Evolutionary conservation across 2,113 vertebrate species (phyloP).

Genomic region (Nothobranchius furzeri): DNA sequence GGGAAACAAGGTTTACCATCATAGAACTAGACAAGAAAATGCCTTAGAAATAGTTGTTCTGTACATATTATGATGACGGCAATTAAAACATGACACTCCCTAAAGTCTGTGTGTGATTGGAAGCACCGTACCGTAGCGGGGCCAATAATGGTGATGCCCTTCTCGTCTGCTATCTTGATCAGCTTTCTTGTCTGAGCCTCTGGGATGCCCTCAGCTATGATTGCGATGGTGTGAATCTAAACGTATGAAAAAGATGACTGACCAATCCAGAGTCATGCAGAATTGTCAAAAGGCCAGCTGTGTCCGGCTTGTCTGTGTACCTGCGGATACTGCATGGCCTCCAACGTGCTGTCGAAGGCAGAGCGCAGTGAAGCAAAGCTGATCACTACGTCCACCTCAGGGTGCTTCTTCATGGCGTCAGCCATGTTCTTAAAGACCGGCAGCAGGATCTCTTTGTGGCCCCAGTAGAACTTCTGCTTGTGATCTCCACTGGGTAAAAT

Average conservation of each 20-base stretch:
- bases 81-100: not conserved
- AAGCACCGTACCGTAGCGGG: constrained; percentile 88
- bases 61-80: not conserved
- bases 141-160: constrained; percentile 95
- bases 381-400: constrained; percentile 94
- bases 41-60: not conserved
- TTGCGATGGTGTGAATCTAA: constrained; percentile 94
- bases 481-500: constrained; percentile 88
- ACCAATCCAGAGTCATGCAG: not conserved
- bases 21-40: not conserved
- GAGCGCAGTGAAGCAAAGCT: constrained; percentile 96
- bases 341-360: constrained; percentile 93
- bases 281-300: not conserved
- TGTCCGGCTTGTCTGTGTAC: constrained; percentile 58
- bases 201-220: constrained; percentile 96
- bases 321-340: constrained; percentile 92
- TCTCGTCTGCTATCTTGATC: constrained; percentile 92
- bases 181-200: constrained; percentile 92
- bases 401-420: constrained; percentile 95
- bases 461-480: constrained; percentile 99
- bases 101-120: not conserved
- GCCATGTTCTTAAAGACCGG: constrained; percentile 98
- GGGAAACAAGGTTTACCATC: not conserved
- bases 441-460: constrained; percentile 96
- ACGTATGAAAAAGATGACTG: not conserved